Percentiles rank a stretch among this genome's conserved stretches.
These are phyloP conservation scores for Isurus oxyrinchus DNA, from an alignment of 2,113 vertebrate genomes.

Conservation along the genomic window DNA sequence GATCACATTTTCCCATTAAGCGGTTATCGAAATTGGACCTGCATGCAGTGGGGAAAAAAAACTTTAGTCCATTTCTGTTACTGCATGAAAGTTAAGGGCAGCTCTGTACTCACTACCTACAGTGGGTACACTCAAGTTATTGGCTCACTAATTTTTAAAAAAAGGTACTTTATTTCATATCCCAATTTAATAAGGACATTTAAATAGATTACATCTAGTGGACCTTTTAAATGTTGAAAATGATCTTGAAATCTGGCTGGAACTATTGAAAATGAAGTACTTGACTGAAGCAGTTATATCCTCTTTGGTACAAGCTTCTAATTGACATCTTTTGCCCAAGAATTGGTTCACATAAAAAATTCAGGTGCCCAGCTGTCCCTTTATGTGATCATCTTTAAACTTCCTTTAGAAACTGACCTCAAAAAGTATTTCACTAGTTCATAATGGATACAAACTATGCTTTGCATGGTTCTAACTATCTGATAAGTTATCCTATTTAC, in stretches of 20 bases:
- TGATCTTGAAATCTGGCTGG: no score
- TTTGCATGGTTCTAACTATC: not conserved
- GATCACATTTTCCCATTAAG: no score
- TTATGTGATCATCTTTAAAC: no score
- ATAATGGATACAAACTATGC: not conserved
- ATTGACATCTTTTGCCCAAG: no score
- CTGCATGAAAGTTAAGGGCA: not conserved
- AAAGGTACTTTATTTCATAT: not conserved
- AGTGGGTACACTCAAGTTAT: no score
- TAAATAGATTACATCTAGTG: no score
- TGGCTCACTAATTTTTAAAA: no score
- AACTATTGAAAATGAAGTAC: not conserved
- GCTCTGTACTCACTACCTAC: not conserved
- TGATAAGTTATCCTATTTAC: not conserved
- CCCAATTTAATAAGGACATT: no score
- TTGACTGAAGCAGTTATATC: not conserved
- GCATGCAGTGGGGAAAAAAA: not conserved
- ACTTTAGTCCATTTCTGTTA: not conserved
- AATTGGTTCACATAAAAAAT: not conserved
- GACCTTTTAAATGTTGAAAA: not conserved
- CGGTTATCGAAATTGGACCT: no score
- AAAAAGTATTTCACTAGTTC: not conserved
- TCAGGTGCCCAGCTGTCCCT: no score
- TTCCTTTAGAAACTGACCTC: not conserved
- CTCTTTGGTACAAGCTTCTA: not conserved